Evolutionary conservation across 1,140 invertebrate species (phyloP), one percentile per base, ranked within the genome.

Genomic region (Lucilia sericata): DNA sequence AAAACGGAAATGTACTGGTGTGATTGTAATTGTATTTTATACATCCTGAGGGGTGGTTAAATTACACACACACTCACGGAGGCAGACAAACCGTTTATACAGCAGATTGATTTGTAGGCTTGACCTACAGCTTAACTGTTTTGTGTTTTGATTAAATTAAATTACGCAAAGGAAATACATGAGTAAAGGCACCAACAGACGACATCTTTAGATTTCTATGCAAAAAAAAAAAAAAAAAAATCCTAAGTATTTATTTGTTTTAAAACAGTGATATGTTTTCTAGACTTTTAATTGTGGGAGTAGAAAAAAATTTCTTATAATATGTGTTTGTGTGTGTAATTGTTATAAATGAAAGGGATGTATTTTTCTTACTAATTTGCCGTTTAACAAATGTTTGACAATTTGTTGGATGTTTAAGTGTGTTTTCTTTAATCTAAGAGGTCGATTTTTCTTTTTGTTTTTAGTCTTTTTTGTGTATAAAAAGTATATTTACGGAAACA

Each of bases 101-200:
- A 74, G 82, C 82, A 83, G 84, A 85, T 85, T 85, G 84, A 85
- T 85, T 85, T 85, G 84, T 85, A 85, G 84, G 84, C 82, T 85
- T 85, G 84, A 85, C 84, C 84, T 49, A 80, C 36, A 83, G 80
- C 84, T 88, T 87, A 87, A 82, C 89, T 70, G 86, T 89, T 42
- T 42, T 42, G 42, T 42, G 42, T 42, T 90, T 80, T 90, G 89
- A 90, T 90, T 90, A 90, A 90, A 90, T 90, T 85, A 83, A 85
- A 87, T 89, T 89, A 86, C 88, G 87, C 86, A 89, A 82, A 36
- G 55, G 25, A 65, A 30, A 82, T 8, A 82, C 81, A n/a, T 49
- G 12, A 47, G 17, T 25, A 34, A 25, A 19, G 4, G 4, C 51
- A 42, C 0, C 5, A 55, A 14, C 51, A 55, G 5, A 2, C 51